These are phyloP conservation scores for Callitettix versicolor DNA, from an alignment of 1,140 invertebrate genomes.

Conservation along the genomic window DNA sequence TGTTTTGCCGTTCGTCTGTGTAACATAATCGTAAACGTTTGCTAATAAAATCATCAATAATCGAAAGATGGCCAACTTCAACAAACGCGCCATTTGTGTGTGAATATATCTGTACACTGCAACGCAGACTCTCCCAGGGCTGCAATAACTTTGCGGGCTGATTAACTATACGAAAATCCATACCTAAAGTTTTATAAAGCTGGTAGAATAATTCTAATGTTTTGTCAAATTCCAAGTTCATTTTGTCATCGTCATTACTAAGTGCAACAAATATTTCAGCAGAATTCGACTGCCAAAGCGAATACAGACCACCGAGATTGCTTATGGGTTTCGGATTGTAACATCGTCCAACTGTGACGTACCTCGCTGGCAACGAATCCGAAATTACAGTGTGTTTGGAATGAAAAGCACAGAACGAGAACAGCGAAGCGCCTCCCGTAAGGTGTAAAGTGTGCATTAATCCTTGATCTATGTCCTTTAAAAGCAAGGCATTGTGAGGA, in stretches of 20 bases:
- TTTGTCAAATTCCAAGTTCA: conserved; percentile 37
- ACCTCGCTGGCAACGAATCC: conserved; percentile 45
- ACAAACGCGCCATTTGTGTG: conserved; percentile 42
- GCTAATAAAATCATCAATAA: conserved; percentile 51
- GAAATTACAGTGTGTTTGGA: conserved; percentile 43
- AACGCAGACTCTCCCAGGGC: conserved; percentile 46
- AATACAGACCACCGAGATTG: conserved; percentile 40
- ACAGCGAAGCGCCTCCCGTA: conserved; percentile 48
- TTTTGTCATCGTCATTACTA: conserved; percentile 30
- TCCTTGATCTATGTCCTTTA: conserved; percentile 36
- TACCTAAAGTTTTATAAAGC: conserved; percentile 45
- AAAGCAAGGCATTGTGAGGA: conserved; percentile 39
- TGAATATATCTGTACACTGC: conserved; percentile 57
- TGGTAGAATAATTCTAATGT: conserved; percentile 35
- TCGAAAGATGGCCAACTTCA: conserved; percentile 51
- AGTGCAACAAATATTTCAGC: conserved; percentile 43
- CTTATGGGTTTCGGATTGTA: conserved; percentile 40
- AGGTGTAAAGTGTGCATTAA: conserved; percentile 45
- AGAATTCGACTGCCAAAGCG: conserved; percentile 47
- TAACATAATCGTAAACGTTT: conserved; percentile 49
- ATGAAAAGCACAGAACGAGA: conserved; percentile 50
- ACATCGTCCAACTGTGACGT: conserved; percentile 47
- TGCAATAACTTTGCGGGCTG: conserved; percentile 41
- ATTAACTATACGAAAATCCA: conserved; percentile 47
- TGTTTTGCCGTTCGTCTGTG: conserved; percentile 38